Base-by-base conservation (phyloP, 2,113 vertebrate species). In the Pollachius pollachius region DNA sequence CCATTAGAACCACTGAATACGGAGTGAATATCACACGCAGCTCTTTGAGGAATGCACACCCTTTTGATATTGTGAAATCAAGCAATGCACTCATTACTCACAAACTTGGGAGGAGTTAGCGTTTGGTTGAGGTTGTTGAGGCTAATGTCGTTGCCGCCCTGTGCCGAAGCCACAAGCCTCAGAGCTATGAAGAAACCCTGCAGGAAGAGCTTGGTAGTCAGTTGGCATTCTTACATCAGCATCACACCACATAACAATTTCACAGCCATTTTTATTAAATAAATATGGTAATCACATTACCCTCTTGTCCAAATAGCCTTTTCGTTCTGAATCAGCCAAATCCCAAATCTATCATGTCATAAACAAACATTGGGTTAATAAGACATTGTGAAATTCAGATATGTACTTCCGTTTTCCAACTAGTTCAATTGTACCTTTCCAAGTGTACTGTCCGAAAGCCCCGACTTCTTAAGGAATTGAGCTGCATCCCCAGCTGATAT, bases 271-370 rank as follows among this genome's bases (percentile, higher is more conserved):
- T n/a, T n/a, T 17, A 4, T 41, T 13, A 37, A 64, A 41, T 62
- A 19, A 65, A 73, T 30, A 23, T 8, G 16, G 63, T 27, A 58
- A 68, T 68, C 8, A 4, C 13, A 2, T 83, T 92, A 99, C 97
- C 94, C 94, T 92, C 81, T 96, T 98, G 85, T 99, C 97, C 91
- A 99, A 88, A 84, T 94, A 99, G 75, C 97, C 97, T 89, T 94
- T 98, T 81, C 94, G 91, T 72, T 99, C 96, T 0, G 94, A 94
- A 83, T 99, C 97, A 0, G 97, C 95, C 90, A 98, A 86, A 83
- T 99, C 96, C 97, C 97, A 99, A 83, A 99, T 98, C 97, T 99
- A 84, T 62, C 62, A 54, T 5, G 27, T 18, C 52, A 15, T 41
- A 13, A 13, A 15, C 8, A 3, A 56, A 17, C 41, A 54, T 3